Percentiles rank a stretch among this genome's conserved stretches.
Conservation (phyloP, 2,888 invertebrate genomes). For the Aradus depressus region DNA sequence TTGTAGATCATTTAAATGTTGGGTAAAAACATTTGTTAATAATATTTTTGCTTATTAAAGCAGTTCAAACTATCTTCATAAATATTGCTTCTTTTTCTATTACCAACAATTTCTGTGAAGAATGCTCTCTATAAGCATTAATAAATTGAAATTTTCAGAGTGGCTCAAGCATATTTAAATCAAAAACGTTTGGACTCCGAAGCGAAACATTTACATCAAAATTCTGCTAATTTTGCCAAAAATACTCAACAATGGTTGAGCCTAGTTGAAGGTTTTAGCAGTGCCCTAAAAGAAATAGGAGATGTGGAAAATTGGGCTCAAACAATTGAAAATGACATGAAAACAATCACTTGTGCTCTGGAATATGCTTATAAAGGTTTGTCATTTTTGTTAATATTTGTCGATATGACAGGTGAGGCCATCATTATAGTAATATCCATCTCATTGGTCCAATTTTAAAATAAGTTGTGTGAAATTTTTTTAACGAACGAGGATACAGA, state of each 20-base stretch:
- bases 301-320: constrained; percentile 98
- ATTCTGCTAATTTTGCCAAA: constrained; percentile 88
- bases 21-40: constrained; percentile 52
- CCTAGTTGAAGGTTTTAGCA: constrained; percentile 76
- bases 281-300: constrained; percentile 87
- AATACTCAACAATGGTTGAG: constrained; percentile 96
- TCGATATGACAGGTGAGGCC: no score
- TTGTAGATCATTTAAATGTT: constrained; percentile 95
- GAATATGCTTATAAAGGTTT: constrained; percentile 83
- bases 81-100: no score
- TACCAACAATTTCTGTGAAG: no score
- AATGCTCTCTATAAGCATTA: no score
- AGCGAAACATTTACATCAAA: constrained; percentile 87
- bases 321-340: constrained; percentile 93
- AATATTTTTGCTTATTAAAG: background rate
- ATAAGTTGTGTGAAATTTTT: no score
- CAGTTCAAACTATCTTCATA: background rate
- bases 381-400: background rate
- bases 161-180: constrained; percentile 95
- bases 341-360: constrained; percentile 78
- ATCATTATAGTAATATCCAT: no score
- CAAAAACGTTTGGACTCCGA: constrained; percentile 96
- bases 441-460: no score
- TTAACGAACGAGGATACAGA: no score
- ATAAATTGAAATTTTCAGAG: no score